These are phyloP conservation scores for Crossoptilon crossoptilon DNA, from an alignment of 2,797 vertebrate species.

Conservation along the genomic window DNA sequence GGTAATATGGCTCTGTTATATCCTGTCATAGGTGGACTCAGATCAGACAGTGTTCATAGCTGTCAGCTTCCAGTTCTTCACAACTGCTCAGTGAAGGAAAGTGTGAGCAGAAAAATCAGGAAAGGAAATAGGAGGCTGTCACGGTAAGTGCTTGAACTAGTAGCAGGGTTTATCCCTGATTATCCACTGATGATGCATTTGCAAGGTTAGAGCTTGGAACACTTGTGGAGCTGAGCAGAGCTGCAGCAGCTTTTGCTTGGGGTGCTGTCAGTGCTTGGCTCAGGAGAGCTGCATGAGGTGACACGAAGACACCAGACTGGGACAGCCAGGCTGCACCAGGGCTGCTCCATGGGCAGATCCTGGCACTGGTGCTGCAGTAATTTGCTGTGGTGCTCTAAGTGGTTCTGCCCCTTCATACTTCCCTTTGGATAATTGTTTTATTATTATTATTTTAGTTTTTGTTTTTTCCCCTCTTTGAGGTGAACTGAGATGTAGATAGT, in stretches of 20 bases:
- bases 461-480: not conserved
- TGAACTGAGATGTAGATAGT: not conserved
- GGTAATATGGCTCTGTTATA: not conserved
- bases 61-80: not conserved
- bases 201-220: slow-evolving; percentile 2
- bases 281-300: not conserved
- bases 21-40: not conserved
- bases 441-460: not conserved
- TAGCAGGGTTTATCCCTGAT: slow-evolving; percentile 21
- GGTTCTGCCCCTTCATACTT: not conserved
- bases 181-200: slow-evolving; percentile 29
- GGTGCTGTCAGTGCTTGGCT: not conserved
- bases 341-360: not conserved
- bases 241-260: not conserved
- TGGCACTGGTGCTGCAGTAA: fast-evolving
- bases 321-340: fast-evolving
- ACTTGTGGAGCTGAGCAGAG: not conserved
- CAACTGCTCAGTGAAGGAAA: not conserved
- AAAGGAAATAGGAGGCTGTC: not conserved
- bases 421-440: not conserved
- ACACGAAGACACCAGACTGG: not conserved
- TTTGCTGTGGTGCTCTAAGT: not conserved
- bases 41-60: not conserved
- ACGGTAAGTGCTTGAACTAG: not conserved
- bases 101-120: not conserved